These are phyloP conservation scores for Brachyptera putata DNA, from an alignment of 2,888 invertebrate genomes.

Conservation along the genomic window DNA sequence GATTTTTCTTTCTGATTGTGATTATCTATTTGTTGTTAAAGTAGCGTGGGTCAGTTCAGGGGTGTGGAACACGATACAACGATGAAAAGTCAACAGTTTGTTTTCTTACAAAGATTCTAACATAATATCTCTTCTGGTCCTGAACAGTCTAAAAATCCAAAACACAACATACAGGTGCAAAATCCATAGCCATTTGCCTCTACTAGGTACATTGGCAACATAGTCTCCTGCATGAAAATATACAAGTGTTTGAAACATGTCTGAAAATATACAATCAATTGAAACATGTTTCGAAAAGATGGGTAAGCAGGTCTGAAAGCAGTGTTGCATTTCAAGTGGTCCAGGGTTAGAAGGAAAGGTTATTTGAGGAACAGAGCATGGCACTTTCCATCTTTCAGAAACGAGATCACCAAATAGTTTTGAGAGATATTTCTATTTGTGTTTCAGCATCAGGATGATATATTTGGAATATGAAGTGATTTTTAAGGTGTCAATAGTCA, in stretches of 20 bases:
- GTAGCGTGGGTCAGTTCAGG: too few species aligned
- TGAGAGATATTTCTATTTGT: neutral
- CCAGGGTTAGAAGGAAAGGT: too few species aligned
- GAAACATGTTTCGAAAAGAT: neutral
- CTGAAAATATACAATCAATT: too few species aligned
- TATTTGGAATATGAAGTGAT: conserved; percentile 31
- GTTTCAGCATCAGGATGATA: conserved; percentile 20
- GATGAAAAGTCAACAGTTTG: neutral
- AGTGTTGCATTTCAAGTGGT: neutral
- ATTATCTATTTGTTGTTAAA: too few species aligned
- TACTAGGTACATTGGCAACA: too few species aligned
- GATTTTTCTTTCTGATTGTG: too few species aligned
- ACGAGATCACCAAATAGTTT: conserved; percentile 28
- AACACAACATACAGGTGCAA: conserved; percentile 1
- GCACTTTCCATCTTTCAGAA: conserved; percentile 38
- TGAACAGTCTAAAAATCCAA: neutral
- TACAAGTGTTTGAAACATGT: too few species aligned
- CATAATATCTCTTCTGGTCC: conserved; percentile 14
- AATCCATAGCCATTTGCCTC: conserved; percentile 9
- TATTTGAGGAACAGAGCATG: conserved; percentile 38
- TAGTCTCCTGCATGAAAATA: too few species aligned
- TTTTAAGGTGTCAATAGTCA: too few species aligned
- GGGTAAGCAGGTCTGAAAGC: neutral
- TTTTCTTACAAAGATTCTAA: conserved; percentile 1
- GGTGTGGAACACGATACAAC: conserved; percentile 4